Percentiles rank a stretch among this genome's conserved stretches.
Conservation (phyloP, 2,888 invertebrate species). For the Invenusta paracnida region DNA sequence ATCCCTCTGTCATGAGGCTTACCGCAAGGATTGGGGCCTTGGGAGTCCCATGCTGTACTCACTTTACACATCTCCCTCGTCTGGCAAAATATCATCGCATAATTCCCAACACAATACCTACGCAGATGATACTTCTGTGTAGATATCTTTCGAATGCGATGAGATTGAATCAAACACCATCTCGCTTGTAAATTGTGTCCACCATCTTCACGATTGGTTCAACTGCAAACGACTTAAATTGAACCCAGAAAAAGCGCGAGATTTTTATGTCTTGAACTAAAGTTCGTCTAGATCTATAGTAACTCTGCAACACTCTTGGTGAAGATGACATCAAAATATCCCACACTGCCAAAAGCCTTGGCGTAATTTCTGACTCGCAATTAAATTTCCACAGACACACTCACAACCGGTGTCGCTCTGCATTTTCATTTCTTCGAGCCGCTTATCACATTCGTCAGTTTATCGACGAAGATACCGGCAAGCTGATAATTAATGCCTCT, state of each 20-base stretch:
- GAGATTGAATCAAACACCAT: neutral
- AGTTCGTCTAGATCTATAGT: neutral
- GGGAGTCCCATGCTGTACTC: too few relatives aligned
- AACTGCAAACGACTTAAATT: neutral
- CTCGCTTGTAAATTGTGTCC: neutral
- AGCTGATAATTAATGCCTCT: neutral
- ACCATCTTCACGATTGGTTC: conserved; percentile 6
- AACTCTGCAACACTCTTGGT: neutral
- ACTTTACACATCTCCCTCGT: neutral
- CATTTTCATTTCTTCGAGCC: neutral
- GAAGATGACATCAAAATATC: neutral
- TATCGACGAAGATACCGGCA: neutral
- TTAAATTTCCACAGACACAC: neutral
- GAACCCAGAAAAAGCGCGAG: neutral
- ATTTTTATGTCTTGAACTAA: neutral
- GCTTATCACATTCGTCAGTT: neutral
- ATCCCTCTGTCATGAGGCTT: neutral
- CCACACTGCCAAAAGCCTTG: neutral
- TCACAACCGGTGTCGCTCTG: neutral
- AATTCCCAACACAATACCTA: neutral
- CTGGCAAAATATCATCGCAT: neutral
- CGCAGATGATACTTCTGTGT: neutral
- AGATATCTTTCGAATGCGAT: neutral
- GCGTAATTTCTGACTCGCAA: neutral
- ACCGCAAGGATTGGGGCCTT: neutral